Evolutionary conservation across 2,888 invertebrate species (phyloP), one percentile per base, ranked within the genome.

Genomic region (Acanthosepion pharaonis): DNA sequence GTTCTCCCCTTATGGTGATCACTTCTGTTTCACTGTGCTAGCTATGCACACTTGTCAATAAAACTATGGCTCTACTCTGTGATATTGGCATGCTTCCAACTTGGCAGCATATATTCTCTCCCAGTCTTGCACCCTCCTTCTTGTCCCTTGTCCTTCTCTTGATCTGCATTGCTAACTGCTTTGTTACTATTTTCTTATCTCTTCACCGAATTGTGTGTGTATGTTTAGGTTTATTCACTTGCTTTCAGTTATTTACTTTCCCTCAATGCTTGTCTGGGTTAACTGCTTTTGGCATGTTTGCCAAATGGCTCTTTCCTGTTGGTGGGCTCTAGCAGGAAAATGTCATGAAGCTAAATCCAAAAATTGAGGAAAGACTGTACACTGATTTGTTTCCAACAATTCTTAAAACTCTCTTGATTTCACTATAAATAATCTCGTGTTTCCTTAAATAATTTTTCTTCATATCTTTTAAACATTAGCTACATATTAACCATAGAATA

Each of bases 51-150:
- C 15, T 78, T n/a, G 78, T 78, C 78, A 78, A 28, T 78, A 28
- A 78, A 78, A 78, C n/a, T n/a, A 78, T 78, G 78, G 33, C 78
- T 23, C 20, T 59, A 23, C 59, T 59, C 59, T 59, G 59, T 78
- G 78, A 78, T 78, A 33, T 78, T 78, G 78, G 78, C 78, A 78
- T 78, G n/a, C 78, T 33, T 78, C 78, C 78, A 78, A n/a, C n/a
- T 78, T n/a, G 33, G 33, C n/a, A 11, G 33, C 78, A n/a, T 78
- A 15, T 78, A 15, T 78, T 33, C n/a, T 18, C n/a, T 59, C 6
- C 59, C 5, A 23, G 59, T 23, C 23, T 59, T 59, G 20, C 23
- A 6, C 33, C n/a, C n/a, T 25, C 28, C 33, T n/a, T 78, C 8
- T 78, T n/a, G n/a, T 78, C n/a, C 78, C 33, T 78, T 78, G 78